Base-by-base conservation (phyloP, 2,113 vertebrate genomes). In the Lates calcarifer region DNA sequence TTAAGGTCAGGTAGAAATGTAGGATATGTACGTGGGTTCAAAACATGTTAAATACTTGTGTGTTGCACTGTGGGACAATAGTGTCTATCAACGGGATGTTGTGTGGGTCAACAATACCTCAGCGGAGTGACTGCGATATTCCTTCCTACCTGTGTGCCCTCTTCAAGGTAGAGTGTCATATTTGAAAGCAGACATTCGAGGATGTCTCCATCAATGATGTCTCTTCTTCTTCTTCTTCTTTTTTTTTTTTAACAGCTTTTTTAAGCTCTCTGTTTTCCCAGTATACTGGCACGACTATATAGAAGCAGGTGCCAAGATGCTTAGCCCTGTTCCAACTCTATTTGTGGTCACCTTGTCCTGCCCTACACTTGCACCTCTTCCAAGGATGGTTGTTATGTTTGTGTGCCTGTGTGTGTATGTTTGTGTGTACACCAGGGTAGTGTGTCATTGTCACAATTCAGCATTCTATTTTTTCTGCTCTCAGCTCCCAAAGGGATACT, bases 401-500 rank as follows among this genome's bases (percentile, higher is more conserved):
- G 47, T 60, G 49, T 65, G n/a, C n/a, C n/a, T n/a, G 15, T 55
- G 60, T 73, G 6, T 28, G 24, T 11, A 26, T 55, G 43, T 45
- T 9, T 76, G 70, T 68, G 62, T 62, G 47, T 55, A 64, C 66
- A 13, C 24, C 69, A 37, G 4, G 60, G 68, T 77, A 58, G 81
- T 89, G 86, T 88, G 89, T 91, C 82, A 87, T 85, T 90, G 85
- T 85, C 89, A 86, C 87, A 84, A 79, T 88, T 88, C 86, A 79
- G 87, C 85, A 85, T 83, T 83, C 79, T 82, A 61, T 71, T 66
- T 87, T 79, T 72, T 73, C 76, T 73, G 64, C 74, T 37, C 74
- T 89, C 88, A 87, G 88, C 87, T 88, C 89, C 89, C 83, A 31
- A 3, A 83, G 87, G 89, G 86, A 81, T 80, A 76, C 77, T 81